Conservation (phyloP, 2,113 vertebrate species). For the Illadopsis cleaveri region DNA sequence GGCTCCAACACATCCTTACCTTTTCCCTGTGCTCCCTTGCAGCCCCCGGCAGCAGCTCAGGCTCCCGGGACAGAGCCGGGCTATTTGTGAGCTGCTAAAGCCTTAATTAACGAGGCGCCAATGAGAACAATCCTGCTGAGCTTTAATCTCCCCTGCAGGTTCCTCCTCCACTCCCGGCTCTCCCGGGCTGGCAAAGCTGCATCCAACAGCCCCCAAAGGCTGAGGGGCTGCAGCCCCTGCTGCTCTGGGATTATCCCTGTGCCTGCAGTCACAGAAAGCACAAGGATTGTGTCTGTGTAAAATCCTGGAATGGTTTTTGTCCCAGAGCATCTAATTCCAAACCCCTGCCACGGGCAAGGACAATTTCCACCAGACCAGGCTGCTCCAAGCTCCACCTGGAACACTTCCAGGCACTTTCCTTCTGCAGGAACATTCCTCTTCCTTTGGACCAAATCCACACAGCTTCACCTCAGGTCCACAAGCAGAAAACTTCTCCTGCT, state of each 20-base stretch:
- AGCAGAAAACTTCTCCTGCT: background rate
- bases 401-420: background rate
- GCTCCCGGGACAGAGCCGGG: background rate
- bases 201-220: background rate
- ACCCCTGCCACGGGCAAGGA: accelerated
- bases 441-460: background rate
- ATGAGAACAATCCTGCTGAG: background rate
- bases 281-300: background rate
- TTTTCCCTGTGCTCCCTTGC: background rate
- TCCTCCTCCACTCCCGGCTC: background rate
- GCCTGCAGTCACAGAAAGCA: background rate
- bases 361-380: background rate
- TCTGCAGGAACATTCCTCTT: background rate
- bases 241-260: background rate
- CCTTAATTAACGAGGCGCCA: slow-evolving; percentile 16
- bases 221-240: background rate
- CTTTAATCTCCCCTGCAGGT: background rate
- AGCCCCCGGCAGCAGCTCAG: background rate
- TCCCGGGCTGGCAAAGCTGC: background rate
- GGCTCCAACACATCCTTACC: background rate
- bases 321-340: background rate
- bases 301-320: background rate
- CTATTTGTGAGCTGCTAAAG: slow-evolving; percentile 43
- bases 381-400: background rate
- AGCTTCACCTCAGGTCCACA: accelerated